These are phyloP conservation scores for Sakesphorus luctuosus DNA, from an alignment of 2,113 vertebrate species.

Conservation along the genomic window DNA sequence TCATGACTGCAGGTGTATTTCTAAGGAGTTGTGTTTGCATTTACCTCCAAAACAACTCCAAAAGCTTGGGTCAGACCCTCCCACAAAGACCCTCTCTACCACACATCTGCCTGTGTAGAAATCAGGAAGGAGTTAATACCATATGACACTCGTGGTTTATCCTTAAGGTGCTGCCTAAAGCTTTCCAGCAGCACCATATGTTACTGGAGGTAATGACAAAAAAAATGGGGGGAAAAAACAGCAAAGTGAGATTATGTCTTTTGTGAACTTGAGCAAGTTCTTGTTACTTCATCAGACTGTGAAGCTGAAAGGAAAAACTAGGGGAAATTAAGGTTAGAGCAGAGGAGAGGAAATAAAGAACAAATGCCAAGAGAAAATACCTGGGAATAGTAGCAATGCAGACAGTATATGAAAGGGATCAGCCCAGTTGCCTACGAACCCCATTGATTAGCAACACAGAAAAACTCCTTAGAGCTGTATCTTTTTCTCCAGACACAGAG, in stretches of 20 bases:
- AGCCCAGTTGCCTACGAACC: neutral
- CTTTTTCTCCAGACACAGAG: conserved; percentile 39
- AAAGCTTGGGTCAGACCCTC: neutral
- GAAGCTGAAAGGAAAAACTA: neutral
- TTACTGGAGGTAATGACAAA: neutral
- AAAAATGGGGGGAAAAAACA: neutral
- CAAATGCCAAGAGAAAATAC: neutral
- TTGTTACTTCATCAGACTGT: neutral
- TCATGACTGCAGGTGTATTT: neutral
- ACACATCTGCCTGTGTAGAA: neutral
- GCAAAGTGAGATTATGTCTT: neutral
- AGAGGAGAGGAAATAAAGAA: neutral
- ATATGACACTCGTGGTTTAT: accelerated
- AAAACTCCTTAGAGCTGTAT: conserved; percentile 14
- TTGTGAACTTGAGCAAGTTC: neutral
- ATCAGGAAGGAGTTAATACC: neutral
- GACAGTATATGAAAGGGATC: neutral
- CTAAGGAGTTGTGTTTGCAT: neutral
- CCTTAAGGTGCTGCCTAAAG: neutral
- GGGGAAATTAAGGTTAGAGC: neutral
- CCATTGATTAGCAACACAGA: neutral
- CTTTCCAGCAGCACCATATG: neutral
- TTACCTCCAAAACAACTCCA: neutral
- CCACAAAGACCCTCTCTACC: neutral
- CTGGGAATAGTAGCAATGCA: neutral